Evolutionary conservation across 2,797 vertebrate species (phyloP), one percentile per base, ranked within the genome.

Genomic region (Thripadectes ignobilis): DNA sequence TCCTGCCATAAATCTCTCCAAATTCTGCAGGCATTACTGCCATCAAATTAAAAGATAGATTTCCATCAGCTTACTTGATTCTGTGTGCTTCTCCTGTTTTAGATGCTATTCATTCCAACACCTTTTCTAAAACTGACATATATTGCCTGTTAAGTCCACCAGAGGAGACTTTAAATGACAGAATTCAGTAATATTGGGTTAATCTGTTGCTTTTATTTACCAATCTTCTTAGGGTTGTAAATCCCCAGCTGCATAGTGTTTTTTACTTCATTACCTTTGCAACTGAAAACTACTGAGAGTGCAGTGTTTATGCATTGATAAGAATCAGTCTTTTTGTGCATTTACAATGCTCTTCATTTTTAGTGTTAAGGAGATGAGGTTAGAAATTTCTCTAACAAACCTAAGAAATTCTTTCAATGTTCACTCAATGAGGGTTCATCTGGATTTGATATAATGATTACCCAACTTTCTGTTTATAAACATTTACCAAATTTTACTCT

Each of bases 121-220:
- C n/a, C 81, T 96, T 91, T 89, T 94, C 91, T 91, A 91, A 97
- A 97, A 88, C 82, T 84, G 81, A 95, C 95, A 87, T 94, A 92
- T 96, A 69, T 96, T 89, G 75, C 91, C 88, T 94, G 71, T 95
- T 95, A 96, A 95, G 89, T 89, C 93, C 91, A 91, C 49, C 89
- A 96, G 94, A 95, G 78, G 24, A 85, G 73, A 89, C 39, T 94
- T 89, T 73, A 97, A 96, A 89, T 88, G 91, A 88, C 85, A 89
- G 75, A 66, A 96, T 91, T 95, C 92, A 94, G 93, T 95, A 97
- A 96, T 87, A 94, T 77, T 93, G 91, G 43, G 88, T 78, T 94
- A 95, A 94, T 96, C 76, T 92, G 69, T 88, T 97, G 93, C 82
- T 90, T 97, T 97, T 97, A 96, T 97, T 97, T 98, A 97, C 91